These are phyloP conservation scores for Austrolebias charrua DNA, from an alignment of 2,797 vertebrate species.

Conservation along the genomic window DNA sequence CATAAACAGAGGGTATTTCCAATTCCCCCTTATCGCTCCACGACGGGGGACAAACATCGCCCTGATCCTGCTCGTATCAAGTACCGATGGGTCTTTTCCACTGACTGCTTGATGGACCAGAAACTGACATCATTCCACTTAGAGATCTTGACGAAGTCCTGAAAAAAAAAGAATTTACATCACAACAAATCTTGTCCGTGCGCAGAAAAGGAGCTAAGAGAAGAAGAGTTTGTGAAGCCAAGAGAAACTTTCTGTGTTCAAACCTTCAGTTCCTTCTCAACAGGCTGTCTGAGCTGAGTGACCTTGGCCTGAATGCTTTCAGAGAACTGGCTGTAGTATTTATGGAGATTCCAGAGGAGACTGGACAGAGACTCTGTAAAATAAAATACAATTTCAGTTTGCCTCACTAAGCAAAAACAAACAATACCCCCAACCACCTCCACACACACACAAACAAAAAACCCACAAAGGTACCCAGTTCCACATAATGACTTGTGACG, in stretches of 20 bases:
- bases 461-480: background rate
- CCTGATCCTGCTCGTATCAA: constrained; percentile 2
- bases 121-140: constrained; percentile 98
- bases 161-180: constrained; percentile 12
- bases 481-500: background rate
- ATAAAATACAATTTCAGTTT: background rate
- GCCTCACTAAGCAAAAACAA: background rate
- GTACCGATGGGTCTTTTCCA: constrained; percentile 97
- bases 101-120: constrained; percentile 97
- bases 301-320: constrained; percentile 83
- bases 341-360: constrained; percentile 93
- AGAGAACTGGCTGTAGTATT: constrained; percentile 93
- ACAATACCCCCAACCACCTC: too few relatives aligned
- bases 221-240: background rate
- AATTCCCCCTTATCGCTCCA: too few relatives aligned
- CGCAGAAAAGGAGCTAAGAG: background rate
- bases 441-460: too few relatives aligned
- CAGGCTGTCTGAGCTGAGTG: constrained; percentile 85
- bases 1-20: too few relatives aligned
- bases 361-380: constrained; percentile 84
- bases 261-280: constrained; percentile 97
- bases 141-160: constrained; percentile 98
- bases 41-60: background rate
- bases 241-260: background rate
- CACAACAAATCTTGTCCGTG: background rate